Conservation (phyloP, 2,113 vertebrate species). For the Mormyrus iriodes region DNA sequence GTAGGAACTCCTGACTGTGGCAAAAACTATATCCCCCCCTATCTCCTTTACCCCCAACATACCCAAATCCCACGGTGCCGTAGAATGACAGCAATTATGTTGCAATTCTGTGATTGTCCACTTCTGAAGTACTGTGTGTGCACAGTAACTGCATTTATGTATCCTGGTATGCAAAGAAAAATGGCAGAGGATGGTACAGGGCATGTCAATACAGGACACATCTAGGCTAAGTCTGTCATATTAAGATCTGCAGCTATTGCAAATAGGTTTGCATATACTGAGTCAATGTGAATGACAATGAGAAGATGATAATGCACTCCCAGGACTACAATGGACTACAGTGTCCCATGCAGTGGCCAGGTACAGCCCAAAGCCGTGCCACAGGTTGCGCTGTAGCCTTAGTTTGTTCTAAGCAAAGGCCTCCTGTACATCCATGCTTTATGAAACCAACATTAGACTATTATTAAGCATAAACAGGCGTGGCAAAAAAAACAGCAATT, state of each 20-base stretch:
- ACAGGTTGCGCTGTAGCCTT: not conserved
- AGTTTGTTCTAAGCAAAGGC: not conserved
- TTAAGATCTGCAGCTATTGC: not conserved
- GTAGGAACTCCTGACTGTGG: not conserved
- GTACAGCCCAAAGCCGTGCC: not conserved
- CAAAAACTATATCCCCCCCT: not conserved
- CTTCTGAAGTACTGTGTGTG: not conserved
- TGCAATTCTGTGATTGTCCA: not conserved
- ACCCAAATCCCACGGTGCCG: not conserved
- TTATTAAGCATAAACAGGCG: not conserved
- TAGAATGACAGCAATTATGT: not conserved
- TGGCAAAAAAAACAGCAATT: constrained; percentile 3
- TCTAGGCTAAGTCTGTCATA: not conserved
- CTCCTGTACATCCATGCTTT: not conserved
- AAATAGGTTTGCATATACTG: not conserved
- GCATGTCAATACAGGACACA: not conserved
- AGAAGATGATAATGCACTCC: not conserved
- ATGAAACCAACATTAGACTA: not conserved
- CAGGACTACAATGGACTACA: not conserved
- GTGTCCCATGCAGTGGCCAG: not conserved
- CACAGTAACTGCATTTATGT: not conserved
- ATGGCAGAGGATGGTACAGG: not conserved
- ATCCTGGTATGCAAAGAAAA: not conserved
- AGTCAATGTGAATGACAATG: not conserved
- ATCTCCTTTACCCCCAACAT: not conserved